These are phyloP conservation scores for Callospermophilus lateralis DNA, from an alignment of 2,113 vertebrate species.

Conservation along the genomic window DNA sequence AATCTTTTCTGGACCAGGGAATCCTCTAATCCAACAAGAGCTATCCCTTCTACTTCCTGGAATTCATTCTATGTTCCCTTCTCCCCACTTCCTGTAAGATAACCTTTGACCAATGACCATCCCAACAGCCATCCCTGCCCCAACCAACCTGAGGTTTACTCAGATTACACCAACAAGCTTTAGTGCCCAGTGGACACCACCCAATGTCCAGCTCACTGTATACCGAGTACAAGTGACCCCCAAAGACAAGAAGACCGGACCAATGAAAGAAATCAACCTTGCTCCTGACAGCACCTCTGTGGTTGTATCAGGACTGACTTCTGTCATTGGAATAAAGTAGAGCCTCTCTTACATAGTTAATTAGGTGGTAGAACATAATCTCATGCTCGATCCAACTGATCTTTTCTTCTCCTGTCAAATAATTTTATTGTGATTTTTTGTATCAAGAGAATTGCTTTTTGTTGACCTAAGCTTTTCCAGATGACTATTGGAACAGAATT, in stretches of 20 bases:
- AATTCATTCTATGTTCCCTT: conserved; percentile 11
- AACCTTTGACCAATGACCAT: conserved; percentile 70
- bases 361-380: neutral
- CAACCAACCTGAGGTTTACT: conserved; percentile 93
- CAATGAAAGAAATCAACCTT: conserved; percentile 95
- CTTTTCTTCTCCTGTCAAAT: neutral
- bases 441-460: neutral
- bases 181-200: conserved; percentile 91
- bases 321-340: neutral
- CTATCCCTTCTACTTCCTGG: conserved; percentile 32
- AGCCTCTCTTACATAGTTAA: neutral
- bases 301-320: conserved; percentile 91
- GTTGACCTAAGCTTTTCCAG: conserved; percentile 35
- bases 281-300: conserved; percentile 93
- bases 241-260: conserved; percentile 94
- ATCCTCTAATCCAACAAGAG: conserved; percentile 17
- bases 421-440: conserved; percentile 17
- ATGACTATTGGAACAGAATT: neutral
- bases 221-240: conserved; percentile 96
- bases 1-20: conserved; percentile 26
- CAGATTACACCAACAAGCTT: conserved; percentile 94
- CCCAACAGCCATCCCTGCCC: conserved; percentile 94
- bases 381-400: neutral
- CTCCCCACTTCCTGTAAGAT: conserved; percentile 58
- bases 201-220: conserved; percentile 93